Base-by-base conservation (phyloP, 2,888 invertebrate species). In the Acanthosepion esculentum region DNA sequence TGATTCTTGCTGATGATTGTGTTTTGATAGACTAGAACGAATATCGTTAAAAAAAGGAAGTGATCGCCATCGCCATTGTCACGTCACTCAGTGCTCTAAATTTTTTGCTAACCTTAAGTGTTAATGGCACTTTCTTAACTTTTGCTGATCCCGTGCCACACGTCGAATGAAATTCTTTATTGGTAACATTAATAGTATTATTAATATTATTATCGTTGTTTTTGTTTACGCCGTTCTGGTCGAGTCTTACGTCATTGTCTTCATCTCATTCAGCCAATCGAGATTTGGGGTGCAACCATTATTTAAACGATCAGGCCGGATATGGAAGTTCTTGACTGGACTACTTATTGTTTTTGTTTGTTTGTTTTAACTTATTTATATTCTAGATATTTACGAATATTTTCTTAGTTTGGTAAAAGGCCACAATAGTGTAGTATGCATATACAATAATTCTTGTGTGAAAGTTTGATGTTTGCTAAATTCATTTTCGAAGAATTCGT, bases 141-240 rank as follows among this genome's bases (percentile, higher is more conserved):
- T 59, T 20, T 8, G 5, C n/a, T 18, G n/a, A 78, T 78, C 23
- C n/a, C n/a, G 10, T 33, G 10, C 78, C 15, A 78, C 78, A 12
- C n/a, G 78, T 78, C 78, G 33, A 78, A 12, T 78, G 29, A 29
- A 78, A 12, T n/a, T 78, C 29, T 78, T 78, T 78, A 78, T 78
- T 33, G 4, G n/a, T n/a, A 12, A 10, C 23, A 78, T 8, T 15
- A 78, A 78, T 33, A 6, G n/a, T 78, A 15, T n/a, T 78, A 20
- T 20, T 59, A 59, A 6, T 23, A 59, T 59, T 59, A 23, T 20
- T 23, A 10, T 5, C 12, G 78, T 33, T 15, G 18, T 8, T 18
- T 78, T 78, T 78, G 78, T 78, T 78, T 78, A 78, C 78, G 78
- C 78, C n/a, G 33, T n/a, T 78, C 78, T 78, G n/a, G n/a, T 33